phyloP scores from a whole-genome alignment of 1,140 invertebrate species.

The Ceratitis capitata region DNA sequence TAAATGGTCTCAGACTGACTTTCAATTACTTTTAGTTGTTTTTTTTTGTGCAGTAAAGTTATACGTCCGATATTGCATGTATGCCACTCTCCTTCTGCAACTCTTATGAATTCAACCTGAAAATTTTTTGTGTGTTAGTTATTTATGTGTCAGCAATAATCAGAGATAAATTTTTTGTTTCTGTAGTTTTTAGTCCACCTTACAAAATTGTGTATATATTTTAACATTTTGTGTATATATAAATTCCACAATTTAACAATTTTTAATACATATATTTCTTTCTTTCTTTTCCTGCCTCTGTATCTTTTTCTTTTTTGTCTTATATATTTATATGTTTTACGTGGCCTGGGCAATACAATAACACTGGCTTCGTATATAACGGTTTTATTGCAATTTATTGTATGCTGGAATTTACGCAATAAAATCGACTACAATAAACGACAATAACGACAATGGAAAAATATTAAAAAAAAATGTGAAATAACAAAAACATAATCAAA shows the following conservation, averaged over 20 bases:
- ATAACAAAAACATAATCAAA: too few species aligned
- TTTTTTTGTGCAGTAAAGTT: background rate
- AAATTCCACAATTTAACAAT: background rate
- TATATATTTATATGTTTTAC: background rate
- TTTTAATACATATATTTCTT: constrained; percentile 2
- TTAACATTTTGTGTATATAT: background rate
- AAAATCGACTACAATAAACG: too few species aligned
- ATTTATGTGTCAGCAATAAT: too few species aligned
- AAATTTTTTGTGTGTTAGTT: background rate
- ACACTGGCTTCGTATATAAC: background rate
- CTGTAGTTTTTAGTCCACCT: background rate
- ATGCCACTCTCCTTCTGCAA: background rate
- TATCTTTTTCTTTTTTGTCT: background rate
- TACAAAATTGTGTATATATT: background rate
- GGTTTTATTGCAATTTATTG: background rate
- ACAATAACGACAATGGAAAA: too few species aligned
- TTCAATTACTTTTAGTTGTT: too few species aligned
- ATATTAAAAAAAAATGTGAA: too few species aligned
- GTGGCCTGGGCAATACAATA: background rate
- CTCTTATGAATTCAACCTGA: background rate
- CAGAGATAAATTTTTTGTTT: background rate
- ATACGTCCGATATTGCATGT: background rate
- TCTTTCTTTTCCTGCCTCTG: constrained; percentile 2
- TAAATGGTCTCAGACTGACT: too few species aligned
- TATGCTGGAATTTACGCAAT: background rate